A percentile compares a stretch with the other conserved stretches of the same genome.
Evolutionary conservation across 2,888 invertebrate species (phyloP).

Genomic region (Philopedon plagiatum): DNA sequence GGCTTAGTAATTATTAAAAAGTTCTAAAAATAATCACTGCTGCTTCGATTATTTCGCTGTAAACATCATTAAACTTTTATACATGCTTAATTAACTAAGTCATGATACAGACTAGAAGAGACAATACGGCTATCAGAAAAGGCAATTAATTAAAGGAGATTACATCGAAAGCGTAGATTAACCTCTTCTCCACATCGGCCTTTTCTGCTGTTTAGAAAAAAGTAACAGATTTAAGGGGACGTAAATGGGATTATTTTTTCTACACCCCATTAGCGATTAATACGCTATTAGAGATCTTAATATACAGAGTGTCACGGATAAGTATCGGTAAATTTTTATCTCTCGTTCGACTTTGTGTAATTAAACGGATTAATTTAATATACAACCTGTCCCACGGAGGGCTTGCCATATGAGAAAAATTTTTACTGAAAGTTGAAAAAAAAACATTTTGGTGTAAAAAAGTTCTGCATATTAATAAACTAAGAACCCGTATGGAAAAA

Average conservation of each 20-base stretch:
- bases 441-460: too few relatives aligned
- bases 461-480: too few relatives aligned
- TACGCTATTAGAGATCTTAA: background rate
- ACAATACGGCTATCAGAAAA: constrained; percentile 1
- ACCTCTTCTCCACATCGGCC: background rate
- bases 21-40: background rate
- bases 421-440: too few relatives aligned
- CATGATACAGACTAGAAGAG: background rate
- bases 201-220: background rate
- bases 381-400: too few relatives aligned
- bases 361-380: too few relatives aligned
- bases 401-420: too few relatives aligned
- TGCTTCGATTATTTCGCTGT: background rate
- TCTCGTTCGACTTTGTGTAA: too few relatives aligned
- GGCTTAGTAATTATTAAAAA: background rate
- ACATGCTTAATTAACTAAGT: background rate
- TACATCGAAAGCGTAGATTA: constrained; percentile 4
- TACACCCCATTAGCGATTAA: background rate
- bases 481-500: too few relatives aligned
- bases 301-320: too few relatives aligned
- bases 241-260: background rate
- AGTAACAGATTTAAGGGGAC: background rate
- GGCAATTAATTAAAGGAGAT: constrained; percentile 1
- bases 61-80: background rate
- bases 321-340: too few relatives aligned